Evolutionary conservation across 2,113 vertebrate genomes (phyloP), one percentile per base, ranked within the genome.

Genomic region (Malurus melanocephalus): DNA sequence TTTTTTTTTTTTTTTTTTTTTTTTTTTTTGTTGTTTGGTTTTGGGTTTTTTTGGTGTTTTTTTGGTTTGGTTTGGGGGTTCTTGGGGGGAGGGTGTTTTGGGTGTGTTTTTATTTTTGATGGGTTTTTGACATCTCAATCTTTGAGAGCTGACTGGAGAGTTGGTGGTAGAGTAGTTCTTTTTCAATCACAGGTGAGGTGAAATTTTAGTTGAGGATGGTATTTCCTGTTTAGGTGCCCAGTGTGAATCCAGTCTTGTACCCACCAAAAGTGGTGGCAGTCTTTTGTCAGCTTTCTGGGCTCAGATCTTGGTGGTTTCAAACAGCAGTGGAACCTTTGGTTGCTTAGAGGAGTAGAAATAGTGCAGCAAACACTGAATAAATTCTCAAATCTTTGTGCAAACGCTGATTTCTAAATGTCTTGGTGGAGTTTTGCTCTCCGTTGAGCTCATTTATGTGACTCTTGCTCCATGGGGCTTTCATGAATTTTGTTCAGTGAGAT

Each of bases 401-500:
- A 75, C 13, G 6, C 21, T 15, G 21, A 32, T 14, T 49, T 52
- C 32, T 45, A 26, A 13, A 6, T 32, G 45, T 8, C 4, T 12
- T 67, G 32, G 7, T 60, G 32, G 14, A 13, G 7, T 18, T 23
- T 10, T 52, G 9, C 8, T 27, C 11, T 45, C 62, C 11, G 4
- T 52, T 76, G 27, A 27, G 7, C 81, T 59, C 6, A 13, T 23
- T 76, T 32, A 18, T 14, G 22, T 38, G 27, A 2, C 26, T 43
- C 20, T 8, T 5, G 4, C 18, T 67, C 35, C 0, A 1, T 5
- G 45, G 17, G 9, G 21, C 3, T 45, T 26, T 59, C 2, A 12
- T 6, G 38, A 26, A 3, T 35, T 45, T 22, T 35, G 33, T 26
- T 45, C 3, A 5, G 35, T 18, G 61, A 32, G 71, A 0, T 30